phyloP scores from a whole-genome alignment of 2,113 vertebrate species.

The Salminus brasiliensis region DNA sequence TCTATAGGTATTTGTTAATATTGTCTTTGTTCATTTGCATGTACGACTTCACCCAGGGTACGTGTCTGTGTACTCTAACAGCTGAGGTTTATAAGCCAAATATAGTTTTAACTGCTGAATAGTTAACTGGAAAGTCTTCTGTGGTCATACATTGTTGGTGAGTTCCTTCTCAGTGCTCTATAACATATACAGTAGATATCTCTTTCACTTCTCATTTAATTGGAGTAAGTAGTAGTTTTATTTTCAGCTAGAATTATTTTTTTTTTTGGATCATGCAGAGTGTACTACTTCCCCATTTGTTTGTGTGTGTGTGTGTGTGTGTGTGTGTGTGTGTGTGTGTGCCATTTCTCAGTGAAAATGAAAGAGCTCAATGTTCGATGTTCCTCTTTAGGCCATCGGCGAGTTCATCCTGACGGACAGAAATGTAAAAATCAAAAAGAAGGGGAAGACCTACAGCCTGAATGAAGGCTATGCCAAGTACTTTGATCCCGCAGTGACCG shows the following conservation, averaged over 20 bases:
- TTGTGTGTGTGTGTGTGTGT: not conserved
- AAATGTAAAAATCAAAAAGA: conserved; percentile 91
- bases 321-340: not conserved
- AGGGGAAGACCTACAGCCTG: conserved; percentile 91
- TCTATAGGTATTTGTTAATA: no score
- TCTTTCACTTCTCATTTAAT: conserved; percentile 15
- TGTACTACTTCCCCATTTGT: not conserved
- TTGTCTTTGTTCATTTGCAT: no score
- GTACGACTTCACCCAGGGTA: no score
- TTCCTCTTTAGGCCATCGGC: conserved; percentile 81
- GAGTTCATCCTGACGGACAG: conserved; percentile 94
- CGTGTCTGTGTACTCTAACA: no score
- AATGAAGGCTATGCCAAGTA: conserved; percentile 98
- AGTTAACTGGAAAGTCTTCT: no score
- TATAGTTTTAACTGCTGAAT: no score
- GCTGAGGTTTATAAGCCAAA: no score
- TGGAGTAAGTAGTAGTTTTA: not conserved
- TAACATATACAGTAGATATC: not conserved
- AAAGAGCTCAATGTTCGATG: not conserved
- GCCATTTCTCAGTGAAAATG: not conserved
- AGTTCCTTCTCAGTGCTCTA: not conserved
- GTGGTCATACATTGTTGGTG: not conserved
- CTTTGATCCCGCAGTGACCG: conserved; percentile 87
- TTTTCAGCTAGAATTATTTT: not conserved
- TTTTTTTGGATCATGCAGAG: not conserved